Conservation (phyloP, 1,140 invertebrate genomes). For the Drosophila arizonae region DNA sequence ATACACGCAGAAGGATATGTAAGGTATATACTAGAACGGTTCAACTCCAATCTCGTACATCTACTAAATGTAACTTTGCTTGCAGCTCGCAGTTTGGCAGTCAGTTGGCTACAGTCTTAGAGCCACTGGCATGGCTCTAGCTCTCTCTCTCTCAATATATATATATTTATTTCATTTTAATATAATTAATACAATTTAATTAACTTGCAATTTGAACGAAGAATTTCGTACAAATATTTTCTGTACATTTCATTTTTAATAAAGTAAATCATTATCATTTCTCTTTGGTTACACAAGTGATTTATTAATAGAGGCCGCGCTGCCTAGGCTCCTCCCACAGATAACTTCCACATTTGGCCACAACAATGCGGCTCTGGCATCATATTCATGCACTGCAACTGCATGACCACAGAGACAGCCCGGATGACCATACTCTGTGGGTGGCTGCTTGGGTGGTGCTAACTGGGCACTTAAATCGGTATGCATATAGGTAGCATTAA, state of each 20-base stretch:
- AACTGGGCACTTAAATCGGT: slow-evolving; percentile 15
- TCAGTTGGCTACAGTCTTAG: too few relatives aligned
- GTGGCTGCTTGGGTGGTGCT: slow-evolving; percentile 5
- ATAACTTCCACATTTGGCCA: slow-evolving; percentile 46
- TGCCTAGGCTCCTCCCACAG: not conserved
- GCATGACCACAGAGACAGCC: slow-evolving; percentile 43
- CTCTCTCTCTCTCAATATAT: too few relatives aligned
- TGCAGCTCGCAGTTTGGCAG: too few relatives aligned
- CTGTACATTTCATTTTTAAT: not conserved
- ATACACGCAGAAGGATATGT: too few relatives aligned
- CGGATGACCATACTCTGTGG: slow-evolving; percentile 32
- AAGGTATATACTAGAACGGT: too few relatives aligned
- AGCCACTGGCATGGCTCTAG: too few relatives aligned
- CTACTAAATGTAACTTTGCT: too few relatives aligned
- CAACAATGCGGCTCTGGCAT: slow-evolving; percentile 54
- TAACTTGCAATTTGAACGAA: not conserved
- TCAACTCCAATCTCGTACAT: too few relatives aligned
- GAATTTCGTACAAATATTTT: not conserved
- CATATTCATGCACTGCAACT: slow-evolving; percentile 47
- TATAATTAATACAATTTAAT: slow-evolving; percentile 1
- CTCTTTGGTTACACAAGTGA: slow-evolving; percentile 1
- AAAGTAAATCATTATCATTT: not conserved
- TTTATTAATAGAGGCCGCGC: slow-evolving; percentile 2
- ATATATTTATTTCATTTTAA: not conserved
- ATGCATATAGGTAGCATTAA: slow-evolving; percentile 9